Evolutionary conservation across 2,113 vertebrate species (phyloP).

Genomic region (Atractosteus spatula): DNA sequence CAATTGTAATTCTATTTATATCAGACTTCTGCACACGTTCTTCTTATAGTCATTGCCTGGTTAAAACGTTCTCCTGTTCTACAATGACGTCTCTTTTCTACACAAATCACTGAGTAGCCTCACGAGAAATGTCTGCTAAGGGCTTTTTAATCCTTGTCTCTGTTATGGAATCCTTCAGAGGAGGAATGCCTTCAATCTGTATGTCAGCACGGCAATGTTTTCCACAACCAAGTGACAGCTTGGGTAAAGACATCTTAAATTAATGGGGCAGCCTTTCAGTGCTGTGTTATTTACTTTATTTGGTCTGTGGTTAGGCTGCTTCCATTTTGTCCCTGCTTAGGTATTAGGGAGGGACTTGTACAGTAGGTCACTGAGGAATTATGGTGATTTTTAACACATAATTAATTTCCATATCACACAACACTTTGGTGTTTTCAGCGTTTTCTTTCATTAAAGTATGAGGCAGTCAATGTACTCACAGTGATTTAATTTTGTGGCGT

Average conservation of each 20-base stretch:
- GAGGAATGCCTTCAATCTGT: neutral
- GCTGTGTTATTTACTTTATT: constrained; percentile 51
- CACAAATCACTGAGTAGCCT: neutral
- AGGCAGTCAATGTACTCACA: too few species aligned
- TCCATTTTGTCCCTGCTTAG: constrained; percentile 32
- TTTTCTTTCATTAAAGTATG: too few species aligned
- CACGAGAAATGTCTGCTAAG: neutral
- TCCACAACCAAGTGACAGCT: constrained; percentile 2
- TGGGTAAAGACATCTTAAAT: neutral
- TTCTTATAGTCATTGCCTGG: constrained; percentile 23
- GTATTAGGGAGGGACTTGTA: neutral
- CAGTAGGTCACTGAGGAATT: too few species aligned
- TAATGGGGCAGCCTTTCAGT: neutral
- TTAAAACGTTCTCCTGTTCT: constrained; percentile 19
- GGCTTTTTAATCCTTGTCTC: neutral
- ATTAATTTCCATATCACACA: too few species aligned
- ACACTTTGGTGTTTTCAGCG: too few species aligned
- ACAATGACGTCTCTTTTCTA: constrained; percentile 9
- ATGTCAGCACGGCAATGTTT: neutral
- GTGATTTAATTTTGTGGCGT: too few species aligned
- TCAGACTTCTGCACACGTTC: constrained; percentile 52
- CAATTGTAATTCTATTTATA: constrained; percentile 59
- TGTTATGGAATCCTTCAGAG: constrained; percentile 4
- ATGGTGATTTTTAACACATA: too few species aligned
- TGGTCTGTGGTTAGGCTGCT: constrained; percentile 48